Evolutionary conservation across 2,888 invertebrate species (phyloP), one percentile per base, ranked within the genome.

Genomic region (Pristionchus fissidentatus): DNA sequence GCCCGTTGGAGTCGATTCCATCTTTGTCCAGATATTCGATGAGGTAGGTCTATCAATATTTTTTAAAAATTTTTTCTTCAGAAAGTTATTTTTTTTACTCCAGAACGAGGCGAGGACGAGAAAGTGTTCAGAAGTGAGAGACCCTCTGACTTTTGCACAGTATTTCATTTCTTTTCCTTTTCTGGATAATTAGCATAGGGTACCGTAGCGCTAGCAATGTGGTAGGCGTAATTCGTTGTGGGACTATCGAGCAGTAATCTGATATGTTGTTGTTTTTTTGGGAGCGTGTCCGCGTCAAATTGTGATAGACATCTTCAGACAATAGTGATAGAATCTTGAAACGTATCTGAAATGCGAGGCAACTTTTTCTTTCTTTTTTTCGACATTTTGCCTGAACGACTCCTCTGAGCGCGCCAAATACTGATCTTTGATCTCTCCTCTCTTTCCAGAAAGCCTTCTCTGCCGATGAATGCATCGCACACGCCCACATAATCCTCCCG

Each of bases 21-120:
- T 98, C 88, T 96, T 96, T 92, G 92, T 98, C 90, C 98, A 98
- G 94, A 96, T 98, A 88, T 98, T 96, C 93, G 98, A 98, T 93
- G 98, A 98, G 92, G 94, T 93, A 89, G 22, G 79, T 57, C 57
- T 57, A 46, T 46, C 7, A 7, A 46, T 10, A 46, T 46, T 15
- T 46, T 46, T 15, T 46, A 46, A 46, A 15, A 46, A 46, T 10
- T 7, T 8, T 29, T 60, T 13, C 7, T 60, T 60, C n/a, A 8
- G 22, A n/a, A 60, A 60, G 22, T 38, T 70, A 29, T 66, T 73
- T 26, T 38, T 73, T 19, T 19, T n/a, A n/a, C n/a, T n/a, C n/a
- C n/a, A n/a, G n/a, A n/a, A n/a, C n/a, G n/a, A 52, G n/a, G n/a
- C n/a, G n/a, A n/a, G n/a, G n/a, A n/a, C n/a, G n/a, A n/a, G n/a